Evolutionary conservation across 2,888 invertebrate species (phyloP), one percentile per base, ranked within the genome.

Genomic region (Oasisia sp.): DNA sequence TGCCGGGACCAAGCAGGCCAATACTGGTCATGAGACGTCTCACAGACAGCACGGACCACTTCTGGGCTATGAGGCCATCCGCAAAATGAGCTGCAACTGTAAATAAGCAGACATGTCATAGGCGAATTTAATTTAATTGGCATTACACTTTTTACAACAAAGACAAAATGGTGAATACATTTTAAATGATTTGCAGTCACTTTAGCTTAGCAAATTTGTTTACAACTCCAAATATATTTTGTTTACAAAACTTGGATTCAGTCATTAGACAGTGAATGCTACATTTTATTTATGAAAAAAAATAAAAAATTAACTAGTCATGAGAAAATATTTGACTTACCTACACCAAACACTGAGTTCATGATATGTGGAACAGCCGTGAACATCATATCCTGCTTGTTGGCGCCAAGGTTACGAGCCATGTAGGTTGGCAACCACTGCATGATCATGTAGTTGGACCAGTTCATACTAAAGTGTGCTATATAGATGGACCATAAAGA

Each of bases 381-480:
- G 93, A 98, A 97, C 96, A 98, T 98, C 94, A 98, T 97, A 95
- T 97, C 97, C 95, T 97, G 97, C 94, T 97, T 97, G 94, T 97
- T 97, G 2, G 97, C 98, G 32, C 97, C 97, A 89, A 98, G 96
- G 94, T 97, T 97, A 93, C 97, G 96, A 0, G 97, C 96, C 94
- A 98, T 96, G 95, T 98, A 98, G 1, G 98, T 98, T 5, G 98
- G 98, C 93, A 98, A 96, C 98, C 98, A 98, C 95, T 98, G 97
- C 98, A 98, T 98, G 94, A 98, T 97, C 93, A 98, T 98, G 95
- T 98, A 98, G 94, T 97, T 98, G 92, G 97, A 97, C 98, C 98
- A 98, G 96, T 98, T 98, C 98, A 98, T 98, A 50, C 97, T 97
- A 96, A 98, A 98, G 96, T 98, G 98, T 58, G 98, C 98, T 92